Conservation (phyloP, 2,888 invertebrate genomes). For the Troilus luridus region DNA sequence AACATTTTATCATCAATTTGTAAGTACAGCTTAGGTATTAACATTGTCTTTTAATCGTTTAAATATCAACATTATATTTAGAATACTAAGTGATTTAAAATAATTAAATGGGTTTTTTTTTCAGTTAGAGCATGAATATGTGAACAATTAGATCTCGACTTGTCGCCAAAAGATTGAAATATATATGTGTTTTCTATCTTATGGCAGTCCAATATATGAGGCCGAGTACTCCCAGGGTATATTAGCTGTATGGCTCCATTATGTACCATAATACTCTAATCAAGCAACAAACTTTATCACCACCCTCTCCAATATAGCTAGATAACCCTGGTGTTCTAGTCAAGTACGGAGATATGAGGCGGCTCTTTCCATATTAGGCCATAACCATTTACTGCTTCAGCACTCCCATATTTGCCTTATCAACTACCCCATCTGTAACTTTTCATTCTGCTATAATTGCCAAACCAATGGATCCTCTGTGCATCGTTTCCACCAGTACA, state of each 20-base stretch:
- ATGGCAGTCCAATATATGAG: no score
- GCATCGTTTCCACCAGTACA: neutral
- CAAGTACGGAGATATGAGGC: slow-evolving; percentile 1
- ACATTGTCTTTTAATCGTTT: no score
- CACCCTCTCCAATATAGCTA: neutral
- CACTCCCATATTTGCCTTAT: neutral
- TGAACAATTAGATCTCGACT: no score
- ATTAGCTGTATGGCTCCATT: neutral
- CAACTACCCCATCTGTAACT: neutral
- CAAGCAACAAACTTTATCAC: neutral
- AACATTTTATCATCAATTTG: no score
- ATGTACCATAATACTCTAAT: neutral
- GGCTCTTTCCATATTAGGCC: neutral
- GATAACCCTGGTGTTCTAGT: neutral
- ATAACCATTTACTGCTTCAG: neutral
- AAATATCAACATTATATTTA: no score
- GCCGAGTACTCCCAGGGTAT: neutral
- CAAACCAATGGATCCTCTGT: neutral
- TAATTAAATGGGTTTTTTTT: no score
- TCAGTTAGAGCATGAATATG: no score
- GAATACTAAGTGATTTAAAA: no score
- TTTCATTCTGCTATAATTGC: neutral
- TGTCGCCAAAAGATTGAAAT: no score
- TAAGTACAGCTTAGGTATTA: no score
- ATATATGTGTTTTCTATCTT: no score